These are phyloP conservation scores for Apodemus agrarius DNA, from an alignment of 2,797 vertebrate genomes.

Conservation along the genomic window DNA sequence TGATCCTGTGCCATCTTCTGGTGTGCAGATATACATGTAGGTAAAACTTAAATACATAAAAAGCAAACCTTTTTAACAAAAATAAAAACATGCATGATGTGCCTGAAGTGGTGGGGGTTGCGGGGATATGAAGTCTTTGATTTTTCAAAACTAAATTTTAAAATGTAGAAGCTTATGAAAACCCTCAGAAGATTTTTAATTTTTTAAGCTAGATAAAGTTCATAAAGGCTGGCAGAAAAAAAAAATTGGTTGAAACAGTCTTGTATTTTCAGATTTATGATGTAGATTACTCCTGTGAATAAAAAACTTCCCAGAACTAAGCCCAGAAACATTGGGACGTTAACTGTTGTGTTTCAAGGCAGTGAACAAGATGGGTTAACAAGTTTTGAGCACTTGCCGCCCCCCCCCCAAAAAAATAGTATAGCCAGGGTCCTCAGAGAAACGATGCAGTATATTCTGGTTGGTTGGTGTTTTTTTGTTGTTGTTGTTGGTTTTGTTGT, in stretches of 20 bases:
- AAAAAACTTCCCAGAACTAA: neutral
- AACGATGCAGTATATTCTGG: neutral
- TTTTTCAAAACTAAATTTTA: neutral
- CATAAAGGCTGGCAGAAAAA: neutral
- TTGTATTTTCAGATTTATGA: neutral
- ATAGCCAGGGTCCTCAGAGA: neutral
- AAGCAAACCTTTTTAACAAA: neutral
- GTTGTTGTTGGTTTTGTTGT: too few relatives aligned
- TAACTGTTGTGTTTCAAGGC: neutral
- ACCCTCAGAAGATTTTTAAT: neutral
- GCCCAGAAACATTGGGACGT: neutral
- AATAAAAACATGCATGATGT: neutral
- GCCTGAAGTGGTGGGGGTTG: too few relatives aligned
- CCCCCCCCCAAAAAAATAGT: too few relatives aligned
- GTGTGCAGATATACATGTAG: neutral
- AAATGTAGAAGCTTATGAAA: conserved; percentile 22
- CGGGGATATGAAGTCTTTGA: neutral
- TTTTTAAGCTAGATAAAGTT: conserved; percentile 1
- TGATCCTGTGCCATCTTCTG: neutral
- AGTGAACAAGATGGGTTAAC: neutral
- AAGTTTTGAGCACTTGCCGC: neutral
- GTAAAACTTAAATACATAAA: neutral
- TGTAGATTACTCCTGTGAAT: neutral
- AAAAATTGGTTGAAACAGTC: neutral
- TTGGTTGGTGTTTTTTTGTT: too few relatives aligned